phyloP scores from a whole-genome alignment of 1,140 invertebrate genomes.

The Drosophila kanapiae region DNA sequence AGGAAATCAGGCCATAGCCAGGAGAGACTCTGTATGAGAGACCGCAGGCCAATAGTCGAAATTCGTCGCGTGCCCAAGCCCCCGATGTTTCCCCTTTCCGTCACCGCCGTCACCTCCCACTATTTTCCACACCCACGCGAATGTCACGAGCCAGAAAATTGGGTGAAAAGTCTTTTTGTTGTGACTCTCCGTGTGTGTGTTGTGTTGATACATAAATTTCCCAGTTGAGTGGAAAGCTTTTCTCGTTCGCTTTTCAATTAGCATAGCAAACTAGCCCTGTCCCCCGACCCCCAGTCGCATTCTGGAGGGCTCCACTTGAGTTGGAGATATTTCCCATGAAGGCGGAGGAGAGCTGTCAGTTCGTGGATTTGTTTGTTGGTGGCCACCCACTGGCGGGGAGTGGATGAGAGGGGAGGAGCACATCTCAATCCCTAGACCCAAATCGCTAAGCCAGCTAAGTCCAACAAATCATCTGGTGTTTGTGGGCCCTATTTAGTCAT shows the following conservation, averaged over 20 bases:
- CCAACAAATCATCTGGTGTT: slow-evolving; percentile 65
- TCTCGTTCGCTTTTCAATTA: slow-evolving; percentile 70
- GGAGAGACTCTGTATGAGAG: slow-evolving; percentile 9
- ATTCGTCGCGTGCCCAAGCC: slow-evolving; percentile 64
- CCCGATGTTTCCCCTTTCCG: slow-evolving; percentile 5
- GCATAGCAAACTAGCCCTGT: slow-evolving; percentile 69
- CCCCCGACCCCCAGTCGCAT: neutral
- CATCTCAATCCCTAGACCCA: slow-evolving; percentile 54
- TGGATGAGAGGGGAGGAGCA: neutral
- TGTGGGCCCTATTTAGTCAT: slow-evolving; percentile 60
- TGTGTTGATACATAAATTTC: slow-evolving; percentile 65
- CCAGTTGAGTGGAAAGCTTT: slow-evolving; percentile 56
- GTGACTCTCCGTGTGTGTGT: slow-evolving; percentile 8
- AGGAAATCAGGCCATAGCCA: slow-evolving; percentile 38
- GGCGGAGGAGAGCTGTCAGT: slow-evolving; percentile 31
- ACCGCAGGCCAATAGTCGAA: slow-evolving; percentile 29
- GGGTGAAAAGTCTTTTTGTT: slow-evolving; percentile 70
- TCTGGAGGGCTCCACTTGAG: slow-evolving; percentile 24
- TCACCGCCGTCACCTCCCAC: slow-evolving; percentile 12
- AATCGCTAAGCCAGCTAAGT: slow-evolving; percentile 5
- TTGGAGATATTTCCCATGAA: slow-evolving; percentile 6
- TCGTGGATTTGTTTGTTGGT: slow-evolving; percentile 34
- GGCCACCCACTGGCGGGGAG: slow-evolving; percentile 43
- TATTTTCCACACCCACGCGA: slow-evolving; percentile 53
- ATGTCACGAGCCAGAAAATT: slow-evolving; percentile 74